These are phyloP conservation scores for Mellilla xanthometata DNA, from an alignment of 2,888 invertebrate genomes.

Conservation along the genomic window DNA sequence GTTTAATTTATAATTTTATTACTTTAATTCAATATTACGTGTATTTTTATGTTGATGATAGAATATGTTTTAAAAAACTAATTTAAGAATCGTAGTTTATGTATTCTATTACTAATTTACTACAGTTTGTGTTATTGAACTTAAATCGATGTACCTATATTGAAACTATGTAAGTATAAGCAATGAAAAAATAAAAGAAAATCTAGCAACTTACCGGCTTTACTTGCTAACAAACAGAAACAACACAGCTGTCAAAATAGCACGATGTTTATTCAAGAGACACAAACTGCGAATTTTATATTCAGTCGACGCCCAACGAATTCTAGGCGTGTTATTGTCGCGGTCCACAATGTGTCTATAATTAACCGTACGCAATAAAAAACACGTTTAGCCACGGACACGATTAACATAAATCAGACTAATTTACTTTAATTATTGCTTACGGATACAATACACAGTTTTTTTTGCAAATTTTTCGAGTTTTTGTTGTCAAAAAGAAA, in stretches of 20 bases:
- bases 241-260: background rate
- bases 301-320: background rate
- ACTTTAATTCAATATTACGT: too few relatives aligned
- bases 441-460: background rate
- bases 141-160: too few relatives aligned
- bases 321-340: constrained; percentile 7
- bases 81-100: too few relatives aligned
- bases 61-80: too few relatives aligned
- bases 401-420: background rate
- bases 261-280: background rate
- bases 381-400: constrained; percentile 8
- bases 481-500: background rate
- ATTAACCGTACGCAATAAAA: constrained; percentile 1
- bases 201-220: too few relatives aligned
- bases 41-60: too few relatives aligned
- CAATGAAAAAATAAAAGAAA: too few relatives aligned
- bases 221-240: background rate
- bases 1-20: too few relatives aligned
- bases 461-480: background rate
- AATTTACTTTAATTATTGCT: background rate
- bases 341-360: constrained; percentile 5
- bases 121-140: too few relatives aligned
- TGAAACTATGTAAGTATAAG: too few relatives aligned
- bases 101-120: too few relatives aligned
- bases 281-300: background rate